phyloP scores from a whole-genome alignment of 2,797 vertebrate species.

The Acanthopagrus latus region DNA sequence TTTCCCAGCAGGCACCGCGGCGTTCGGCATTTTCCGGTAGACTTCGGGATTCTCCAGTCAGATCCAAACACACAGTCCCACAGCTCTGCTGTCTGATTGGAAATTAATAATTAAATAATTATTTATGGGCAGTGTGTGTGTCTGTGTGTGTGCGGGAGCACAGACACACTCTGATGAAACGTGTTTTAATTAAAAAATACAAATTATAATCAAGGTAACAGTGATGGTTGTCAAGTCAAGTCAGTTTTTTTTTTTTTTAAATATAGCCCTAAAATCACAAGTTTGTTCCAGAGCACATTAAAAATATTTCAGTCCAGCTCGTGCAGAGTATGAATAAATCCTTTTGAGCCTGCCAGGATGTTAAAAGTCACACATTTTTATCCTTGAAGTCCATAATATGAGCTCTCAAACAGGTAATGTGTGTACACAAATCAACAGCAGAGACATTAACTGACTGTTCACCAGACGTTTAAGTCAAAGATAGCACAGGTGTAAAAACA shows the following conservation, averaged over 20 bases:
- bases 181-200: neutral
- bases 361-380: neutral
- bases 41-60: slow-evolving; percentile 44
- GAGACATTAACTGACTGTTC: no score
- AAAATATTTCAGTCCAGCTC: neutral
- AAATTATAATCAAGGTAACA: no score
- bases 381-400: no score
- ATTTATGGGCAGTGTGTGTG: neutral
- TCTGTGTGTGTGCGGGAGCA: neutral
- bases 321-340: neutral
- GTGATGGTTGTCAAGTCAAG: no score
- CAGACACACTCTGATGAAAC: neutral
- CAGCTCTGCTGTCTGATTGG: neutral
- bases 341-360: neutral
- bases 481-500: neutral
- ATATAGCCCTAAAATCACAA: no score
- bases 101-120: neutral
- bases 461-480: no score
- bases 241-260: no score
- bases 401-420: no score
- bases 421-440: no score
- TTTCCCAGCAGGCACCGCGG: slow-evolving; percentile 81
- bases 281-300: no score
- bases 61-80: neutral
- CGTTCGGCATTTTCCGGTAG: slow-evolving; percentile 67